Evolutionary conservation across 2,113 vertebrate genomes (phyloP), one percentile per base, ranked within the genome.

Genomic region (Atrichornis clamosus): DNA sequence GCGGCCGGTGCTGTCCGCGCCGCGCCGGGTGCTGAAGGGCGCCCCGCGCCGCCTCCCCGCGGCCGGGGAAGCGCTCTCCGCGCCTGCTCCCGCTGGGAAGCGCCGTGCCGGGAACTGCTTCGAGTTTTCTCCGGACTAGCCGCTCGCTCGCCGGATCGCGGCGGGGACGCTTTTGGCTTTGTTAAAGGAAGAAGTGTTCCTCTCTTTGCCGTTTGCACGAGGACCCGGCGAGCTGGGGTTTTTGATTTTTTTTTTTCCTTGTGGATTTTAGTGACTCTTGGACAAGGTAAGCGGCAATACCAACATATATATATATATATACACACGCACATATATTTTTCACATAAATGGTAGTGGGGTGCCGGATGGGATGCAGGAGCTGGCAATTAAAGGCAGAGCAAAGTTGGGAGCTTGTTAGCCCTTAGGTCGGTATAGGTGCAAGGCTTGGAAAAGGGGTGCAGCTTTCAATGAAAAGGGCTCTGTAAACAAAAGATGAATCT

Each of bases 281-380:
- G 79, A 50, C 47, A 87, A 97, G 98, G 98, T 98, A 97, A 98
- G 97, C 42, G 20, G 67, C 53, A 55, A 19, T 55, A 7, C 7
- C 4, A 2, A 41, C 37, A 23, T 4, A 7, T 41, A 9, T 6
- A 4, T 32, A 37, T 4, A 15, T 24, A 16, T 6, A 14, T 11
- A 2, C 12, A 5, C 14, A 14, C 9, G 7, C 10, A 0, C 2
- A 11, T 1, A 1, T 41, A 3, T 20, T 21, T 70, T 47, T 27
- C 5, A 0, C 7, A 0, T 12, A 39, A 46, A n/a, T 1, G 47
- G 11, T 23, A 8, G 22, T 0, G 16, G 33, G 44, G 32, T 68
- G 69, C n/a, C 2, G 12, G 9, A 3, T 14, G 37, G 42, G 56
- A 6, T 76, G 82, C 23, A 59, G 63, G 27, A 77, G 35, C 50